Evolutionary conservation across 2,113 vertebrate species (phyloP).

Genomic region (Trematocara unimaculatum): DNA sequence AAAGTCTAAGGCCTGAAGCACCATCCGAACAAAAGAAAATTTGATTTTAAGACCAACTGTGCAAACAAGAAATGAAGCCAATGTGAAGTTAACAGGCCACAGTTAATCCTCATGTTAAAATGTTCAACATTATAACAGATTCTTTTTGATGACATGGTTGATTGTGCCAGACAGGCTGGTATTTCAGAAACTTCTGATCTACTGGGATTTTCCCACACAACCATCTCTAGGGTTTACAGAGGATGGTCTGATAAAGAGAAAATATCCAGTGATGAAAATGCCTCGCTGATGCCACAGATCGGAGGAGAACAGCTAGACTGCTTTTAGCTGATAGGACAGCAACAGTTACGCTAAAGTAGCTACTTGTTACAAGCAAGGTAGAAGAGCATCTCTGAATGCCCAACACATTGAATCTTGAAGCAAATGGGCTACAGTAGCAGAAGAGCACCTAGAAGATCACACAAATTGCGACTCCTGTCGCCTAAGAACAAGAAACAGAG

Average conservation of each 20-base stretch:
- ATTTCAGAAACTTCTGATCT: background rate
- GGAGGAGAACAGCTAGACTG: background rate
- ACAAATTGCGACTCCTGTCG: rapidly evolving
- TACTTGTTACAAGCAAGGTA: background rate
- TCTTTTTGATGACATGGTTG: background rate
- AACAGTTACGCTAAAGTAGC: background rate
- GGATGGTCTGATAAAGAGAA: background rate
- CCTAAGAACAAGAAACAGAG: background rate
- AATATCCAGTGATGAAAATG: background rate
- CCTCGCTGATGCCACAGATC: background rate
- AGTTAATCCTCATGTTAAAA: background rate
- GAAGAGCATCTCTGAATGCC: background rate
- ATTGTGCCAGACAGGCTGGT: background rate
- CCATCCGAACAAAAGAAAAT: background rate
- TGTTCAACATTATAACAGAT: background rate
- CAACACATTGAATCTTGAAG: background rate
- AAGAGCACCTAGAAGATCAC: background rate
- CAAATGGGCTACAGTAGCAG: background rate
- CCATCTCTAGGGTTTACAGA: background rate
- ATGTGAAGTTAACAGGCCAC: background rate
- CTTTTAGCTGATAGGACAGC: background rate
- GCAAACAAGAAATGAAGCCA: background rate
- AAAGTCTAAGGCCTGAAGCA: background rate
- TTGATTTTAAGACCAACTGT: background rate
- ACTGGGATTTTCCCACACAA: background rate